phyloP scores from a whole-genome alignment of 2,113 vertebrate genomes.

The Pteropus alecto region DNA sequence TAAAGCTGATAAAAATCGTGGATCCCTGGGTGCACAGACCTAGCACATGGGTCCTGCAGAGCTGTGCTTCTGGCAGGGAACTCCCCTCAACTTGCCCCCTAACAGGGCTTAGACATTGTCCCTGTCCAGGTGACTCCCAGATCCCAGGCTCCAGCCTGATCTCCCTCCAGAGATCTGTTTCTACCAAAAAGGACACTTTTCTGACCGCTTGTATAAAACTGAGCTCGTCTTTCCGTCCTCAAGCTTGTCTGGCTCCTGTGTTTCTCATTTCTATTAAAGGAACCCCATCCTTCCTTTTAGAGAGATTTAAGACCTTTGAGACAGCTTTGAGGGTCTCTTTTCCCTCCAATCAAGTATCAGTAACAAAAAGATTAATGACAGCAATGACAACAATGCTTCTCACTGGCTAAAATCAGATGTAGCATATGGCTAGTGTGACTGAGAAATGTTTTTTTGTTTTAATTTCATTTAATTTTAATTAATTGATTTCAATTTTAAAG shows the following conservation, averaged over 20 bases:
- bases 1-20: background rate
- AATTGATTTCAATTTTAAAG: too few relatives aligned
- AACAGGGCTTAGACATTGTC: background rate
- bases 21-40: background rate
- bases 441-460: too few relatives aligned
- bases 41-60: background rate
- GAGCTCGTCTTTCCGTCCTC: background rate
- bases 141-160: fast-evolving
- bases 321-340: background rate
- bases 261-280: background rate
- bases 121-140: background rate
- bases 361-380: background rate
- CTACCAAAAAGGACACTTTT: background rate
- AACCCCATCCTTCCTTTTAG: background rate
- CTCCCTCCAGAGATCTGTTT: background rate
- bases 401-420: too few relatives aligned
- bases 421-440: too few relatives aligned
- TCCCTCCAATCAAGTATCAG: background rate
- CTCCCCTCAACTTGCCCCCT: background rate
- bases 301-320: background rate
- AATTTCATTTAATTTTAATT: too few relatives aligned
- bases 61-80: too few relatives aligned
- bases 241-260: background rate
- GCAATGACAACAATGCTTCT: background rate
- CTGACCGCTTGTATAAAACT: background rate